Evolutionary conservation across 2,888 invertebrate species (phyloP), one percentile per base, ranked within the genome.

Genomic region (Monochamus alternatus): DNA sequence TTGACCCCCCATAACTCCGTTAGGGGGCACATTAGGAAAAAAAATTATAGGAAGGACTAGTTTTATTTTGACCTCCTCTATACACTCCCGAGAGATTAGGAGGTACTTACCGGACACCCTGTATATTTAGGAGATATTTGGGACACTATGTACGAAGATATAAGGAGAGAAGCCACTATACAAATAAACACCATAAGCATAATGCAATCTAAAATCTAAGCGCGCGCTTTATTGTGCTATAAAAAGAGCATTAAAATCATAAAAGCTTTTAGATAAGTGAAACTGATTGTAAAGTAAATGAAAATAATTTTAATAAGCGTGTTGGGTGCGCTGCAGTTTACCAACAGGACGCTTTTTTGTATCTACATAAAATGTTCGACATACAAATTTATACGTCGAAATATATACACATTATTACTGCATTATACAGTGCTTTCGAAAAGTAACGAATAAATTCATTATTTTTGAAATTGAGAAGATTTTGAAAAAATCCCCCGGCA

Each of bases 131-230:
- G 14, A 14, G 7, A 7, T 38, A 7, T 55, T 55, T 14, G 22
- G 55, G 22, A 55, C 55, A 22, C 55, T 8, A n/a, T 14, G 14
- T 71, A 63, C 51, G 47, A 9, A 63, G 63, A 30, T 71, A 47
- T 63, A 51, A 71, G 62, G 5, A 44, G 43, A 47, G 63, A 71
- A 71, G 62, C 47, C 70, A 70, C 43, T 70, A 70, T 31, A 71
- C 63, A 71, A 63, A 71, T 63, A 71, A 71, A 63, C 47, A 31
- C 52, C 51, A 69, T 44, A 59, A 44, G 60, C 51, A 71, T 71
- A 51, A 71, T 71, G 71, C 63, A 71, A 71, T 71, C 62, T 71
- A 70, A 70, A 70, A 70, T 70, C 60, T 60, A 71, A 71, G 31
- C 63, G 47, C 51, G 38, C 8, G 47, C 52, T 70, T 71, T 71